These are phyloP conservation scores for Ibycter americanus DNA, from an alignment of 2,797 vertebrate genomes.

Conservation along the genomic window DNA sequence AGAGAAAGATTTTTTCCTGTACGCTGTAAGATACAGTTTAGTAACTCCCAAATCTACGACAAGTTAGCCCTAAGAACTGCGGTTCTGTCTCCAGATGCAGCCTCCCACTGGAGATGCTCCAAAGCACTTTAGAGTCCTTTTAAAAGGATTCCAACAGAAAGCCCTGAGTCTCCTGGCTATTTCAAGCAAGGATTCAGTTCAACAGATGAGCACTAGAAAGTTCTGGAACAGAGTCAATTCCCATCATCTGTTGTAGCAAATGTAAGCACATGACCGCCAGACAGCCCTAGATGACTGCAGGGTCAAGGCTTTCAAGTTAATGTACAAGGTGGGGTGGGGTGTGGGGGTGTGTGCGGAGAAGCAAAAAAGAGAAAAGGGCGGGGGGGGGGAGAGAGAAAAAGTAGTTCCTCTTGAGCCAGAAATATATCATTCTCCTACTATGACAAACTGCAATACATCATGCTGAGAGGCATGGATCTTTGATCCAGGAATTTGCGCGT, in stretches of 20 bases:
- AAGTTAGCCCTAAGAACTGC: background rate
- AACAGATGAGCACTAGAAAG: background rate
- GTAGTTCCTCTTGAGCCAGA: background rate
- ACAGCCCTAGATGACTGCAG: background rate
- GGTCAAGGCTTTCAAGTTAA: background rate
- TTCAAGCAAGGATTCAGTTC: background rate
- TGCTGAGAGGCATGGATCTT: background rate
- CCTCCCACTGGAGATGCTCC: background rate
- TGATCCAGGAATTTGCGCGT: background rate
- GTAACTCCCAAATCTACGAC: background rate
- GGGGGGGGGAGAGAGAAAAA: accelerated
- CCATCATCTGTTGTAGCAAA: background rate
- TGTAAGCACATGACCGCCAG: background rate
- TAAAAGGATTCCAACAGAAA: background rate
- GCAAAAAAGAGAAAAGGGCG: accelerated
- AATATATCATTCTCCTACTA: background rate
- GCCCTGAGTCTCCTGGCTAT: background rate
- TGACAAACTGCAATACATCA: background rate
- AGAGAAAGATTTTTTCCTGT: background rate
- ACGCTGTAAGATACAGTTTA: background rate
- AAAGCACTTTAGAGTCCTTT: background rate
- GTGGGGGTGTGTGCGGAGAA: background rate
- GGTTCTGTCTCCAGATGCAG: background rate
- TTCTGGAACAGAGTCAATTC: background rate
- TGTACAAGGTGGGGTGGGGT: background rate